Evolutionary conservation across 2,113 vertebrate species (phyloP).

Genomic region (Reinhardtius hippoglossoides): DNA sequence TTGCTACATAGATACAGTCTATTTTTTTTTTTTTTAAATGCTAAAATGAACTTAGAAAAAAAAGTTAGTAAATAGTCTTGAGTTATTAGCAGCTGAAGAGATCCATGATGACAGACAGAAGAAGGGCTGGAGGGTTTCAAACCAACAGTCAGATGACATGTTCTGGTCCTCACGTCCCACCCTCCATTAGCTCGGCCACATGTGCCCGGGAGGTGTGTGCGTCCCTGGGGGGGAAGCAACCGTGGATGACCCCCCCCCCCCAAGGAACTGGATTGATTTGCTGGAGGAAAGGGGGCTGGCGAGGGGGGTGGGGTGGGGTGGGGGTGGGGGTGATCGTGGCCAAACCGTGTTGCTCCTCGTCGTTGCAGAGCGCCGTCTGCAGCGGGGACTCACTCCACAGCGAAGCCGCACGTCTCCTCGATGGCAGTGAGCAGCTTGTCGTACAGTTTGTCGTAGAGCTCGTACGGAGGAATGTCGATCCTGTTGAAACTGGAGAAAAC

Average conservation of each 20-base stretch:
- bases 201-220: conserved; percentile 35
- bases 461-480: conserved; percentile 98
- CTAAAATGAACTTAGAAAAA: conserved; percentile 64
- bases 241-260: conserved; percentile 3
- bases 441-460: conserved; percentile 96
- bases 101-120: conserved; percentile 57
- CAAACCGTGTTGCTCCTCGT: conserved; percentile 29
- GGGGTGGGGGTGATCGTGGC: conserved; percentile 13
- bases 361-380: conserved; percentile 7
- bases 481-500: conserved; percentile 92
- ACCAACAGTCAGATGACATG: conserved; percentile 47
- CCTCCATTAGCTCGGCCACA: conserved; percentile 26
- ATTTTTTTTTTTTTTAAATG: conserved; percentile 67
- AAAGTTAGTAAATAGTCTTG: conserved; percentile 75
- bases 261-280: conserved; percentile 7
- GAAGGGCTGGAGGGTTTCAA: conserved; percentile 4
- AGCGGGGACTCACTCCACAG: conserved; percentile 88
- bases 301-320: too few species aligned
- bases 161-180: conserved; percentile 32
- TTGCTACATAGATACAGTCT: conserved; percentile 79
- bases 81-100: conserved; percentile 85
- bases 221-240: conserved; percentile 36
- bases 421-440: conserved; percentile 99
- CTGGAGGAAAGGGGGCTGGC: neutral
- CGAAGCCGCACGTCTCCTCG: conserved; percentile 98